Evolutionary conservation across 92 coral and sea anemone genomes (phyloP).

Genomic region (Porites lobata): DNA sequence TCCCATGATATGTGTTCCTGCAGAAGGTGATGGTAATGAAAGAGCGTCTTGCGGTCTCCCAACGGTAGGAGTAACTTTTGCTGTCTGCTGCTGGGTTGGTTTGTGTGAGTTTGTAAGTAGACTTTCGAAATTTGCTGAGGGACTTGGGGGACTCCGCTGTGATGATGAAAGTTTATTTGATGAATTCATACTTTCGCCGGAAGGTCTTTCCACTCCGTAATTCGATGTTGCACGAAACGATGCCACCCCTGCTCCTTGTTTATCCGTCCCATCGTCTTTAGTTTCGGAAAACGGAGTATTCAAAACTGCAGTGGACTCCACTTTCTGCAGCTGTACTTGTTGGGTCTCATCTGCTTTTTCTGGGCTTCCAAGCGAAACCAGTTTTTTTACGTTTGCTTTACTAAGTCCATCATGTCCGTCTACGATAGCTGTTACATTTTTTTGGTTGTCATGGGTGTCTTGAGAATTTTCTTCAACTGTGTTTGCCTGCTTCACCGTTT

Average conservation of each 20-base stretch:
- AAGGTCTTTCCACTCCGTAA: not conserved
- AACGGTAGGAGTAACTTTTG: not conserved
- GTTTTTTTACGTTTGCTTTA: slow-evolving; percentile 41
- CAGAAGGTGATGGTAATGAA: not conserved
- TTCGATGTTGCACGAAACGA: slow-evolving; percentile 17
- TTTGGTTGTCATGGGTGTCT: not conserved
- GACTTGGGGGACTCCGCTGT: not conserved
- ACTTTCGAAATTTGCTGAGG: not conserved
- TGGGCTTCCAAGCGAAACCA: slow-evolving; percentile 43
- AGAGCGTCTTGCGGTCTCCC: slow-evolving; percentile 6
- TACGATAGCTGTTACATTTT: slow-evolving; percentile 20
- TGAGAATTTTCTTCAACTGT: not conserved
- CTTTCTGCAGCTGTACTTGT: slow-evolving; percentile 4
- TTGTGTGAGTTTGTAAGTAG: not conserved
- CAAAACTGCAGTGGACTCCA: not conserved
- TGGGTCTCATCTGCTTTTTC: slow-evolving; percentile 16
- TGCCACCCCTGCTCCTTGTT: slow-evolving; percentile 17
- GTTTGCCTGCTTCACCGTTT: slow-evolving; percentile 1
- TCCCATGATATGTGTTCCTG: slow-evolving; percentile 84
- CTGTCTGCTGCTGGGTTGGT: not conserved
- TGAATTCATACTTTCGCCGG: not conserved
- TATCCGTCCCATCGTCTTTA: slow-evolving; percentile 22
- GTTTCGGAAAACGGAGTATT: not conserved
- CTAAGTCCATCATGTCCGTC: not conserved
- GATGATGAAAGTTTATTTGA: not conserved